Conservation (phyloP, 1,140 invertebrate genomes). For the Wiebesia pumilae region DNA sequence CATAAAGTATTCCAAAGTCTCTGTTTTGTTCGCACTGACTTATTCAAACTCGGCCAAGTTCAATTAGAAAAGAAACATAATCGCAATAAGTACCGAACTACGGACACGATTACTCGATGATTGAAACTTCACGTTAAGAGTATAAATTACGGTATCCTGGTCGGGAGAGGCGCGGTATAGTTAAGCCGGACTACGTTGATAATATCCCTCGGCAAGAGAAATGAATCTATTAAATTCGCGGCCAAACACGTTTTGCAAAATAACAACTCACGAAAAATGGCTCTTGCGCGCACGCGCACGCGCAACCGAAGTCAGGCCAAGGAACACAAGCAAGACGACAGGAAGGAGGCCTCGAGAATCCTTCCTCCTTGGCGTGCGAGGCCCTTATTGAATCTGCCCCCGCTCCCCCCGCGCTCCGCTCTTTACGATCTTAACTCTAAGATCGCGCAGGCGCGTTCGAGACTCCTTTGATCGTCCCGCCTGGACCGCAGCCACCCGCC, state of each 20-base stretch:
- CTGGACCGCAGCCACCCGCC: background rate
- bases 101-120: constrained; percentile 43
- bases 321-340: background rate
- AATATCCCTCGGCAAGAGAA: constrained; percentile 33
- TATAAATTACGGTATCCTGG: constrained; percentile 16
- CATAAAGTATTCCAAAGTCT: constrained; percentile 15
- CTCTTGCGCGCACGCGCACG: background rate
- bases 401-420: too few species aligned
- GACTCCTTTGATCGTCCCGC: constrained; percentile 38
- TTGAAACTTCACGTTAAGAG: constrained; percentile 46
- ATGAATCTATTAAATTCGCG: constrained; percentile 50
- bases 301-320: background rate
- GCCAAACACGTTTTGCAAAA: constrained; percentile 35
- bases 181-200: constrained; percentile 29
- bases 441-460: constrained; percentile 4
- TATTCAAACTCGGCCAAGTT: background rate
- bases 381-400: constrained; percentile 29
- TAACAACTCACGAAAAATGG: constrained; percentile 41
- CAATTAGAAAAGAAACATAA: constrained; percentile 26
- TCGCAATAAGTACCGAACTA: constrained; percentile 40
- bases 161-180: background rate
- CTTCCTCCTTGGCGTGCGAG: constrained; percentile 15
- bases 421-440: too few species aligned
- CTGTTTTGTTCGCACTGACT: background rate
- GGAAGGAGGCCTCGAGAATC: background rate